Base-by-base conservation (phyloP, 2,888 invertebrate species). In the Lochmaea crataegi region DNA sequence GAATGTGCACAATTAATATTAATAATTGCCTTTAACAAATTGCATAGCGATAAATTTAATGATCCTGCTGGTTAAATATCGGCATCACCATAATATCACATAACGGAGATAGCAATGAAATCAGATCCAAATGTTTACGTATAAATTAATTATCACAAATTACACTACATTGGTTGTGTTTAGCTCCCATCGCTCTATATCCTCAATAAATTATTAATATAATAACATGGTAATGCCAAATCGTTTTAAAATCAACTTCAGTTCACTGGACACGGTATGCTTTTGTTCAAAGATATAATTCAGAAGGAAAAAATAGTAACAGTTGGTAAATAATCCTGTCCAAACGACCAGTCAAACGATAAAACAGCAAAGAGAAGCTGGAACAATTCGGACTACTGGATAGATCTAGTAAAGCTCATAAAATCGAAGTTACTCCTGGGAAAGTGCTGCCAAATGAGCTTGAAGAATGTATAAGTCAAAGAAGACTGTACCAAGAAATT, bases 11-110 rank as follows among this genome's bases (percentile, higher is more conserved):
- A 56, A 69, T 73, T 65, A 70, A 65, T 69, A 66, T 66, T 70
- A 73, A 73, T 66, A 69, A 72, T 71, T 68, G 69, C 61, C 61
- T 14, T 68, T 66, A 72, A 72, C 76, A 73, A 76, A 76, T 76
- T 76, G 67, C 72, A 64, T 22, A 38, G 60, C 71, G 51, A 72
- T 76, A 76, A 76, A 76, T 76, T 65, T 65, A 65, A 65, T 61
- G 70, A 64, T 72, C 65, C 61, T 66, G 73, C 64, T 67, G 38
- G 74, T 72, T 72, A 68, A 74, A 72, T 76, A 76, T 68, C 68
- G 68, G 71, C 60, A 53, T 42, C 48, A 16, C 68, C 57, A 68
- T 71, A 74, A 72, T 74, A 65, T 65, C 60, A 60, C 71, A 48
- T 53, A 60, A 70, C 65, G 68, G 48, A 60, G 71, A 74, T 73